Percentiles rank a stretch among this genome's conserved stretches.
These are phyloP conservation scores for Reticulitermes speratus DNA, from an alignment of 1,140 invertebrate genomes.

Conservation along the genomic window DNA sequence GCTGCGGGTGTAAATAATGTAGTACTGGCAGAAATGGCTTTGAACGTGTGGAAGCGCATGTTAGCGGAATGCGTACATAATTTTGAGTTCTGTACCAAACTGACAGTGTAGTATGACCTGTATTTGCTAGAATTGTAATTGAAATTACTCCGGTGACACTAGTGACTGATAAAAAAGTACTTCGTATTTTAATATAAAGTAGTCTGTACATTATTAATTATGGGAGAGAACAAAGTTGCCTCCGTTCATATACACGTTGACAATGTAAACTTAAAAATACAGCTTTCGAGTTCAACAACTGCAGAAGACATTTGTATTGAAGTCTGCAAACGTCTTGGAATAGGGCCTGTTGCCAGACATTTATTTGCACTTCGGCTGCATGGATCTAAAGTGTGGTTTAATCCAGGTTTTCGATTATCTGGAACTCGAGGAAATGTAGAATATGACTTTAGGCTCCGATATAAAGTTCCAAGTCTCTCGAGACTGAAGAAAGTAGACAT, in stretches of 20 bases:
- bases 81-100: no score
- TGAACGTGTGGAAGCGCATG: no score
- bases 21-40: no score
- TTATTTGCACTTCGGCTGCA: slow-evolving; percentile 69
- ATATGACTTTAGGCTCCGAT: slow-evolving; percentile 75
- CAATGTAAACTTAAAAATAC: slow-evolving; percentile 23
- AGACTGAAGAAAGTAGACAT: slow-evolving; percentile 66
- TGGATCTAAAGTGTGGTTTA: slow-evolving; percentile 63
- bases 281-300: slow-evolving; percentile 38
- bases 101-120: no score
- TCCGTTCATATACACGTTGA: slow-evolving; percentile 25
- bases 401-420: slow-evolving; percentile 55
- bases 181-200: no score
- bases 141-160: no score
- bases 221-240: neutral
- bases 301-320: slow-evolving; percentile 71
- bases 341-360: slow-evolving; percentile 72
- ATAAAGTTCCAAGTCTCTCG: slow-evolving; percentile 64
- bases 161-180: no score
- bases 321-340: slow-evolving; percentile 65
- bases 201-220: neutral
- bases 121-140: no score
- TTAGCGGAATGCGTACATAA: no score
- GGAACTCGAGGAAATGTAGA: slow-evolving; percentile 52
- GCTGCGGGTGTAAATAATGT: no score